Base-by-base conservation (phyloP, 2,888 invertebrate species). In the Caenorhabditis angaria region DNA sequence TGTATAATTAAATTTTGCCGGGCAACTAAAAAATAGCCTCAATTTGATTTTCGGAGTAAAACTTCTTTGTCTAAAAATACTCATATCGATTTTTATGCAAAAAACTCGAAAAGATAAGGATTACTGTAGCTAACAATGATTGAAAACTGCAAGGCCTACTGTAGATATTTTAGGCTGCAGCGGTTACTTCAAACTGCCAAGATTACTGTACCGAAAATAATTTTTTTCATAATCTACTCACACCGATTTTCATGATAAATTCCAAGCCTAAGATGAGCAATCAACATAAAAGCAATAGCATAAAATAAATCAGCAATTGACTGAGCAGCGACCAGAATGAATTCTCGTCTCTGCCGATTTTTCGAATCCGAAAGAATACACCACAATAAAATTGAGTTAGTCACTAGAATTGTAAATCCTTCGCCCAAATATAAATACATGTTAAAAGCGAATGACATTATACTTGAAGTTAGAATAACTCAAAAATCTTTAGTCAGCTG, bases 231-330 rank as follows among this genome's bases (percentile, higher is more conserved):
- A n/a, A n/a, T 32, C 10, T 5, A 32, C 32, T 58, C 18, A 77
- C 77, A 63, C 35, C 55, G 54, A 29, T 73, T 65, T 27, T 61
- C 63, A 35, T 60, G 63, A 29, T 65, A 70, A 10, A 77, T 41
- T 10, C 66, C 61, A 0, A 77, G 59, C 24, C 77, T 61, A 8
- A 67, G 65, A 24, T 71, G 55, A 10, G 77, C 77, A 8, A 77
- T 74, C 24, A 77, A 25, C 77, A 77, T 77, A 32, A 77, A 77
- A 1, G 77, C 73, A 12, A 74, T 61, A 0, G 67, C 77, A 25
- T 77, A 77, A 54, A 60, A 64, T 12, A 70, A 65, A 59, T 77
- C 77, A 0, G 77, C 67, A n/a, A 77, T 12, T 0, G 77, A 64
- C 29, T 77, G 77, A 41, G 69, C 62, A 14, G 67, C 74, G 3